Evolutionary conservation across 2,797 vertebrate species (phyloP).

Genomic region (Tapirus indicus): DNA sequence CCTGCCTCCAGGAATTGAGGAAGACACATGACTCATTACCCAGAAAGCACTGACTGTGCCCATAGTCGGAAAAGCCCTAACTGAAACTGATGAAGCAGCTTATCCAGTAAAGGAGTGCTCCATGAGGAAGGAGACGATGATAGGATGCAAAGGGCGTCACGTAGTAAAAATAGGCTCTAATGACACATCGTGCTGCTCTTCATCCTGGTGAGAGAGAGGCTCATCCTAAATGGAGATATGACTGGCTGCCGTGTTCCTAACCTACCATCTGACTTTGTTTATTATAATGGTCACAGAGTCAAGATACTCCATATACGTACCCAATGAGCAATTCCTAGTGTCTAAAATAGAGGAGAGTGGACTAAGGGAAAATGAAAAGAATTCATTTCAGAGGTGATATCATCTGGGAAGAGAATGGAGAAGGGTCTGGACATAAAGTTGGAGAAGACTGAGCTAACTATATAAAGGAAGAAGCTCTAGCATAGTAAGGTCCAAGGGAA

Average conservation of each 20-base stretch:
- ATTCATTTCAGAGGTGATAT: not conserved
- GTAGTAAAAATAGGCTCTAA: not conserved
- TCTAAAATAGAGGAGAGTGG: not conserved
- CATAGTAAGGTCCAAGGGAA: not conserved
- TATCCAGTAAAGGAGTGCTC: not conserved
- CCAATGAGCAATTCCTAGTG: not conserved
- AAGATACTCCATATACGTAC: not conserved
- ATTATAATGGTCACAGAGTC: not conserved
- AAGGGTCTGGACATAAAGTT: not conserved
- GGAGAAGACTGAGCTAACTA: not conserved
- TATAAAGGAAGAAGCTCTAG: not conserved
- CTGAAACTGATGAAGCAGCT: not conserved
- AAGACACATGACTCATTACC: not conserved
- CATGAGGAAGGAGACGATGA: not conserved
- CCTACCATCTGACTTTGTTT: not conserved
- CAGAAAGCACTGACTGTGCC: not conserved
- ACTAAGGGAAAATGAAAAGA: not conserved
- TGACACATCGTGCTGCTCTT: not conserved
- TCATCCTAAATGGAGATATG: not conserved
- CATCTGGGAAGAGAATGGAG: not conserved
- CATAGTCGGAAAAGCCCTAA: not conserved
- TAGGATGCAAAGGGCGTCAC: not conserved
- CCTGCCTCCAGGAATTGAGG: not conserved
- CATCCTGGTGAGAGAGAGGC: not conserved
- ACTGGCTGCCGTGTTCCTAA: not conserved